Conservation (phyloP, 2,888 invertebrate species). For the Pseudococcus viburni region DNA sequence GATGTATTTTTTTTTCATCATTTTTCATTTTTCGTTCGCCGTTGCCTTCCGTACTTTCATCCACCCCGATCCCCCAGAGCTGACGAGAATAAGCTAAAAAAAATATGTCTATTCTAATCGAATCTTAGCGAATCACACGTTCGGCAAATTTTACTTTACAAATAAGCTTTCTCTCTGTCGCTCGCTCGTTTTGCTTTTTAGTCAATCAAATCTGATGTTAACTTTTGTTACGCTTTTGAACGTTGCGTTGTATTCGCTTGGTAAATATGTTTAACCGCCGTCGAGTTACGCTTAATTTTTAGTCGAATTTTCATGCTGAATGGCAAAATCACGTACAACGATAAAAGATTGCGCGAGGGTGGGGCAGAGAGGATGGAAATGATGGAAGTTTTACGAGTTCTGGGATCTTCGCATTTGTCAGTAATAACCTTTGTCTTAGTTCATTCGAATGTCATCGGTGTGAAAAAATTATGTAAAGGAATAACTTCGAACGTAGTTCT, state of each 20-base stretch:
- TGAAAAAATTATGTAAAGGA: too few species aligned
- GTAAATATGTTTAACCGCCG: constrained; percentile 22
- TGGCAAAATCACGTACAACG: neutral
- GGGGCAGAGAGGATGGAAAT: too few species aligned
- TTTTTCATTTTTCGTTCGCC: neutral
- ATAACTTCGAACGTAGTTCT: too few species aligned
- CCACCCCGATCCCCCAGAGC: too few species aligned
- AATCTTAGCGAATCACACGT: constrained; percentile 39
- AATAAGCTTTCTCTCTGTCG: neutral
- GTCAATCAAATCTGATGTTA: constrained; percentile 19
- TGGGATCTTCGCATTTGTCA: too few species aligned
- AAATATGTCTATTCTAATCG: constrained; percentile 43
- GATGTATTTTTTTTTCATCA: neutral
- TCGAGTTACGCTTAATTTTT: neutral
- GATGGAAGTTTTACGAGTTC: too few species aligned
- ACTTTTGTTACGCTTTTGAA: constrained; percentile 25
- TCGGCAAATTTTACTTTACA: neutral
- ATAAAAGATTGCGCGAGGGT: too few species aligned
- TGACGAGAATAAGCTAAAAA: neutral
- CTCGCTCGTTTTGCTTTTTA: neutral
- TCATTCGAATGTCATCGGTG: too few species aligned
- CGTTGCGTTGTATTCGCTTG: neutral
- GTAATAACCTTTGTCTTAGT: too few species aligned
- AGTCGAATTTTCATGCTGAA: neutral
- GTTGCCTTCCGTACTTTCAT: too few species aligned